Conservation (phyloP, 2,113 vertebrate genomes). For the Hydrolagus affinis region DNA sequence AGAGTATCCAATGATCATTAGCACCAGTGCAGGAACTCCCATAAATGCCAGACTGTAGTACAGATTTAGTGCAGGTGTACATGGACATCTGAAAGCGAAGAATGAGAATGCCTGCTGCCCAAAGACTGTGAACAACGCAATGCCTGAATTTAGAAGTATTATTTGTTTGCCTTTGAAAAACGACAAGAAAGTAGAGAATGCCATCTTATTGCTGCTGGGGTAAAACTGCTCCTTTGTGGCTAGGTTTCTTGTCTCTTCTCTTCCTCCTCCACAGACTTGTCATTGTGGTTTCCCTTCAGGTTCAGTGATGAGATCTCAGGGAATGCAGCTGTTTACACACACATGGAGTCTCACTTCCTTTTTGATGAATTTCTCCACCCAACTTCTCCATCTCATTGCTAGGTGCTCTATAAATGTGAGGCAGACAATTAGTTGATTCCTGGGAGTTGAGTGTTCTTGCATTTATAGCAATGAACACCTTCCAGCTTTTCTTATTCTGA, state of each 20-base stretch:
- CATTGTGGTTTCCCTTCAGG: too few relatives aligned
- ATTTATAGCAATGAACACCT: not conserved
- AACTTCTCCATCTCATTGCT: not conserved
- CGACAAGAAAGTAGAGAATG: slow-evolving; percentile 37
- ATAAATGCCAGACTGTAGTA: slow-evolving; percentile 58
- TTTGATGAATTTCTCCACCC: not conserved
- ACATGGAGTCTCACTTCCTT: not conserved
- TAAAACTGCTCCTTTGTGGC: not conserved
- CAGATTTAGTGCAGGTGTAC: slow-evolving; percentile 55
- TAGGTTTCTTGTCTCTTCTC: not conserved
- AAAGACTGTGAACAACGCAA: slow-evolving; percentile 49
- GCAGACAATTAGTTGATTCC: not conserved
- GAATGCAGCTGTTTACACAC: not conserved
- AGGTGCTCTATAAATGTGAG: not conserved
- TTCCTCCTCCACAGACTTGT: not conserved
- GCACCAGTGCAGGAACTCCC: slow-evolving; percentile 54
- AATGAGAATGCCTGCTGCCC: slow-evolving; percentile 59
- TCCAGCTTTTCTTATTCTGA: not conserved
- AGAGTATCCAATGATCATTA: slow-evolving; percentile 54
- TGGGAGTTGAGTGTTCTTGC: not conserved
- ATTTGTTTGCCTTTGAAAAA: slow-evolving; percentile 55
- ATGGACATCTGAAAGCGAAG: slow-evolving; percentile 58
- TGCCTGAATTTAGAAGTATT: slow-evolving; percentile 49
- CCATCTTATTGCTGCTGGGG: slow-evolving; percentile 37
- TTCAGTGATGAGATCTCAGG: not conserved